These are phyloP conservation scores for Chromoteleia sp. DNA, from an alignment of 2,888 invertebrate species.

Conservation along the genomic window DNA sequence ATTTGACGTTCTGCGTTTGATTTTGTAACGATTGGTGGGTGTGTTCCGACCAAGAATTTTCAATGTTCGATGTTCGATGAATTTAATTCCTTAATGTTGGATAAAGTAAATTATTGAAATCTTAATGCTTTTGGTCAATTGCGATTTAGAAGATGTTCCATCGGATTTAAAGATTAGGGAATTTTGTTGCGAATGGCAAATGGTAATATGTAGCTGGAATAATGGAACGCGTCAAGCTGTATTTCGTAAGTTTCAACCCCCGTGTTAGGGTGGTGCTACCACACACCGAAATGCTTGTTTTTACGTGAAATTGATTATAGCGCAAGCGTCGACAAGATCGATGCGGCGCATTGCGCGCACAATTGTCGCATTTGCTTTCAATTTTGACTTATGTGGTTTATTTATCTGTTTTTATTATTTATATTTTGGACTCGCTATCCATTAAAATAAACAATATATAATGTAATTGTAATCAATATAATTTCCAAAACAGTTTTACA, in stretches of 20 bases:
- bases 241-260: slow-evolving; percentile 8
- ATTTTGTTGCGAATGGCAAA: neutral
- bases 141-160: too few relatives aligned
- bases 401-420: neutral
- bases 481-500: too few relatives aligned
- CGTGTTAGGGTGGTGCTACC: slow-evolving; percentile 46
- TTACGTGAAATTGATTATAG: slow-evolving; percentile 57
- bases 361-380: slow-evolving; percentile 46
- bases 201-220: too few relatives aligned
- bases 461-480: too few relatives aligned
- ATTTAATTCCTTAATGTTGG: too few relatives aligned
- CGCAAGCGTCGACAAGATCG: slow-evolving; percentile 70
- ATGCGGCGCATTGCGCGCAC: slow-evolving; percentile 62
- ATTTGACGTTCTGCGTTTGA: neutral
- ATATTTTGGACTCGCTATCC: neutral
- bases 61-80: too few relatives aligned
- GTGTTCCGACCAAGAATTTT: too few relatives aligned
- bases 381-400: slow-evolving; percentile 1
- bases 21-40: neutral
- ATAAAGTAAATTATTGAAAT: too few relatives aligned
- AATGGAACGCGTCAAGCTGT: too few relatives aligned
- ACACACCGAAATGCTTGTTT: slow-evolving; percentile 35
- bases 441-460: neutral
- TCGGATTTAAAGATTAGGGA: neutral
- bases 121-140: neutral